These are phyloP conservation scores for Rambutsinella grinnellia DNA, from an alignment of 2,888 invertebrate species.

Conservation along the genomic window DNA sequence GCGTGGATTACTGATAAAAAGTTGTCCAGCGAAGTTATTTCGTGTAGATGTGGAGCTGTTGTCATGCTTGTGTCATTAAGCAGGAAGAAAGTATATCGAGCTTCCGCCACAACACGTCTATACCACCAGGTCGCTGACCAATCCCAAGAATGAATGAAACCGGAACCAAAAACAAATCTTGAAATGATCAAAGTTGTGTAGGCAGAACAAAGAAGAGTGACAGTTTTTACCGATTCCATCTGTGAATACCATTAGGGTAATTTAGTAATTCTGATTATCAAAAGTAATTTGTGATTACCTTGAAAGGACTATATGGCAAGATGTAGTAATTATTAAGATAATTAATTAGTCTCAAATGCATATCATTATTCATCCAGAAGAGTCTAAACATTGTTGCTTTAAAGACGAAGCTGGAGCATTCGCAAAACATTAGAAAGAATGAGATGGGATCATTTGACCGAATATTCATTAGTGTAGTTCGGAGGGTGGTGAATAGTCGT, in stretches of 20 bases:
- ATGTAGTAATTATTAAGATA: conserved; percentile 13
- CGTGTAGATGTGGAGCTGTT: neutral
- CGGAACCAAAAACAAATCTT: conserved; percentile 5
- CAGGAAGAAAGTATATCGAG: conserved; percentile 30
- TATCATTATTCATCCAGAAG: conserved; percentile 13
- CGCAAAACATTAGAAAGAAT: conserved; percentile 26
- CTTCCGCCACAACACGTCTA: conserved; percentile 17
- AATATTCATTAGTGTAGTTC: neutral
- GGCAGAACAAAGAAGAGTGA: conserved; percentile 6
- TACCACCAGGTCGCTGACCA: conserved; percentile 25
- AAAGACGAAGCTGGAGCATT: conserved; percentile 29
- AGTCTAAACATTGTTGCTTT: neutral
- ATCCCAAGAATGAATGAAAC: conserved; percentile 1
- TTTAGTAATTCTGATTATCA: neutral
- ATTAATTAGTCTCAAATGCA: conserved; percentile 7
- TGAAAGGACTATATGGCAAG: conserved; percentile 27
- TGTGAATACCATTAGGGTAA: neutral
- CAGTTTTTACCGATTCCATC: conserved; percentile 17
- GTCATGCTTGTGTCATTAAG: neutral
- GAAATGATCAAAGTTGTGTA: conserved; percentile 22
- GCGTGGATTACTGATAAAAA: conserved; percentile 18
- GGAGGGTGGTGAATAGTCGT: conserved; percentile 2
- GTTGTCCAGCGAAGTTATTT: neutral
- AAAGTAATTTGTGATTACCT: conserved; percentile 4
- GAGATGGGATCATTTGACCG: conserved; percentile 14